Evolutionary conservation across 1,140 invertebrate species (phyloP).

Genomic region (Luehdorfia chinensis): DNA sequence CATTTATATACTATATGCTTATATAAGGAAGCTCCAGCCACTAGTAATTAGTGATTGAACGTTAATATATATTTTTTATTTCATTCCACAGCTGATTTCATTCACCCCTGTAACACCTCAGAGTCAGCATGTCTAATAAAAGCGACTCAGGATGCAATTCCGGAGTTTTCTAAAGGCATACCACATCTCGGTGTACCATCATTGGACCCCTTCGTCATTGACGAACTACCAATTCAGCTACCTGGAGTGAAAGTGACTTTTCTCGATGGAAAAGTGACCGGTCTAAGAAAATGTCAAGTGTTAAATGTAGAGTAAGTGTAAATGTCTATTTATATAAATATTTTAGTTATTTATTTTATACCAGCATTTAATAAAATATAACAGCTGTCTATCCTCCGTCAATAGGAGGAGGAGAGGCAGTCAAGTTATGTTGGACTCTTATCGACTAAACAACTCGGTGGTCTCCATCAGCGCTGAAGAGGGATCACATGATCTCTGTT

Average conservation of each 20-base stretch:
- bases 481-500: too few relatives aligned
- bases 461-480: too few relatives aligned
- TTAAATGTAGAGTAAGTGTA: constrained; percentile 65
- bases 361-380: not conserved
- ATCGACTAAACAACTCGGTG: too few relatives aligned
- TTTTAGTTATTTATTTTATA: too few relatives aligned
- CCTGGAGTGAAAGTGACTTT: constrained; percentile 69
- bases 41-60: too few relatives aligned
- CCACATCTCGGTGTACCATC: constrained; percentile 56
- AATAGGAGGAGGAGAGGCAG: too few relatives aligned
- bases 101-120: constrained; percentile 62
- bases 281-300: constrained; percentile 60
- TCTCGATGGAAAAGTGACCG: constrained; percentile 60
- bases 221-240: constrained; percentile 62
- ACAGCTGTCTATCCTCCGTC: too few relatives aligned
- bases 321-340: not conserved
- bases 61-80: too few relatives aligned
- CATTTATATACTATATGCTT: too few relatives aligned
- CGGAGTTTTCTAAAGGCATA: constrained; percentile 59
- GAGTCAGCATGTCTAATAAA: constrained; percentile 55
- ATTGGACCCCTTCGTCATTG: constrained; percentile 62
- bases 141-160: constrained; percentile 62
- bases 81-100: constrained; percentile 68
- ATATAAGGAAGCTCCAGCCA: too few relatives aligned
- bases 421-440: too few relatives aligned